These are phyloP conservation scores for Tolypeutes matacus DNA, from an alignment of 2,797 vertebrate genomes.

Conservation along the genomic window DNA sequence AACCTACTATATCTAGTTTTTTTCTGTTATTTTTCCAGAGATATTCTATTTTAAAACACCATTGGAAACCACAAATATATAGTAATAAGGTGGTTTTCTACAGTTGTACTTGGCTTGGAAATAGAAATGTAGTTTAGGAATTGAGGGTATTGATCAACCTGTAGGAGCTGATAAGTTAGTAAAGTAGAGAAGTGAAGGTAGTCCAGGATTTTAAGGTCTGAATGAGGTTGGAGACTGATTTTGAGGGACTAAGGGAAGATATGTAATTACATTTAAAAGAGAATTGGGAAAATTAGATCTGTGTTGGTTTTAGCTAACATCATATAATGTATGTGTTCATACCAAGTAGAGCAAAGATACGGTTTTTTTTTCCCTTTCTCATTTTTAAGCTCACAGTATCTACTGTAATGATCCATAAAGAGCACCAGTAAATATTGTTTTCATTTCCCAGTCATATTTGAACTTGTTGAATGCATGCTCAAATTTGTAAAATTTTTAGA, in stretches of 20 bases:
- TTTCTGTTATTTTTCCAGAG: neutral
- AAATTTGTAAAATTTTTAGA: constrained; percentile 43
- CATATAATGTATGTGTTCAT: neutral
- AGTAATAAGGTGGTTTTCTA: neutral
- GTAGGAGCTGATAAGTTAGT: neutral
- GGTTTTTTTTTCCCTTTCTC: neutral
- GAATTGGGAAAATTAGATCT: constrained; percentile 40
- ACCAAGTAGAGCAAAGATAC: constrained; percentile 40
- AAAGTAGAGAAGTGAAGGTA: constrained; percentile 34
- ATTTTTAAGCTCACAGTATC: neutral
- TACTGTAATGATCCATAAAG: constrained; percentile 17
- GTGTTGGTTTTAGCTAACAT: constrained; percentile 41
- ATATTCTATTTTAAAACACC: neutral
- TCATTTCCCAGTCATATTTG: constrained; percentile 31
- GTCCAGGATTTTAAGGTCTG: constrained; percentile 36
- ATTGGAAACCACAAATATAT: constrained; percentile 31
- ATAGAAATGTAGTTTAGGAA: constrained; percentile 38
- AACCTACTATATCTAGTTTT: constrained; percentile 22
- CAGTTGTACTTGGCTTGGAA: neutral
- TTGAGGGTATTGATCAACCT: neutral
- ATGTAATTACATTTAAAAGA: constrained; percentile 43
- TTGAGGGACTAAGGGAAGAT: neutral
- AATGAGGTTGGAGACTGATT: constrained; percentile 46
- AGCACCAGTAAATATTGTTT: constrained; percentile 21
- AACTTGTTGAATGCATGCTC: neutral